Conservation (phyloP, 2,888 invertebrate species). For the Sialis lutaria region DNA sequence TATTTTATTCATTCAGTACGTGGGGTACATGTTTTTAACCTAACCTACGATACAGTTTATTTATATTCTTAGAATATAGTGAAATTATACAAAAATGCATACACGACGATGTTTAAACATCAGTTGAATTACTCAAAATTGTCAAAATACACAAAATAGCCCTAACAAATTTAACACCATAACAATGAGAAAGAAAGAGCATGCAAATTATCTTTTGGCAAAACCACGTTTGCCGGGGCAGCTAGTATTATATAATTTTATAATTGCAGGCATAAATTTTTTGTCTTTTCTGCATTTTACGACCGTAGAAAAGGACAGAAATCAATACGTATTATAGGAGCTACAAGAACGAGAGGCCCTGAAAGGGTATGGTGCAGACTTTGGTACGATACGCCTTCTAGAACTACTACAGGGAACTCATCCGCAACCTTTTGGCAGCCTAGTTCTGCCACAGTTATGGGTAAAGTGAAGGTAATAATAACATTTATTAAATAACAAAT, state of each 20-base stretch:
- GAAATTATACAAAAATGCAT: no score
- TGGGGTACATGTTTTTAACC: no score
- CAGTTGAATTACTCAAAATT: no score
- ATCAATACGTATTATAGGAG: slow-evolving; percentile 65
- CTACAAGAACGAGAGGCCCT: slow-evolving; percentile 71
- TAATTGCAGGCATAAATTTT: slow-evolving; percentile 62
- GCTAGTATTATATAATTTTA: neutral
- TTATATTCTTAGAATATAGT: no score
- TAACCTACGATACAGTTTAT: no score
- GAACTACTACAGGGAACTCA: slow-evolving; percentile 15
- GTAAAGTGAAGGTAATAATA: slow-evolving; percentile 47
- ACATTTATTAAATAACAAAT: no score
- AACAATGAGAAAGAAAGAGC: no score
- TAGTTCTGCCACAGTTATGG: slow-evolving; percentile 45
- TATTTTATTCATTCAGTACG: no score
- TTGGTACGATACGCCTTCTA: slow-evolving; percentile 37
- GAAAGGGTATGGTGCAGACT: slow-evolving; percentile 68
- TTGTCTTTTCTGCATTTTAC: slow-evolving; percentile 80
- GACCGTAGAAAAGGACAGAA: slow-evolving; percentile 53
- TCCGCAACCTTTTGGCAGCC: slow-evolving; percentile 10
- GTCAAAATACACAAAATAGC: no score
- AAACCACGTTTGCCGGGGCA: no score
- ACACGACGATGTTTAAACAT: no score
- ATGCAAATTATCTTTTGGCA: no score
- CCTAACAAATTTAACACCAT: neutral